Percentiles rank a stretch among this genome's conserved stretches.
These are phyloP conservation scores for Drosophila serrata DNA, from an alignment of 1,140 invertebrate species.

Conservation along the genomic window DNA sequence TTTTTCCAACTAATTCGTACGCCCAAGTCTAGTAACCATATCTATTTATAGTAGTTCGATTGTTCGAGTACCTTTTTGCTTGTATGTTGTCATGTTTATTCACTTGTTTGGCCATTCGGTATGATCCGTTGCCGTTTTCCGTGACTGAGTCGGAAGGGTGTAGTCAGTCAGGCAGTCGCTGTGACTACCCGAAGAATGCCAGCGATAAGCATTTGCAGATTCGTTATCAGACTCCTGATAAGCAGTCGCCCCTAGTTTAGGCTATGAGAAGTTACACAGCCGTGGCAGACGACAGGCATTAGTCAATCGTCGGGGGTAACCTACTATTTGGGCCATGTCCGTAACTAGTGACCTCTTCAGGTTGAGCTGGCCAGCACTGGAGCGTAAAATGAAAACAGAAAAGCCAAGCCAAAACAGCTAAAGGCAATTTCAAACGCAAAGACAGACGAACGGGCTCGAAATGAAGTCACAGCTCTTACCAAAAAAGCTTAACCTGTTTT, in stretches of 20 bases:
- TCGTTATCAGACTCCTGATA: slow-evolving; percentile 52
- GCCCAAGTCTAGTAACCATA: slow-evolving; percentile 6
- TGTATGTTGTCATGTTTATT: slow-evolving; percentile 27
- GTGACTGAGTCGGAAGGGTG: slow-evolving; percentile 4
- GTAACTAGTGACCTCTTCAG: slow-evolving; percentile 63
- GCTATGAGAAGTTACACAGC: slow-evolving; percentile 32
- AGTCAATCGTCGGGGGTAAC: slow-evolving; percentile 69
- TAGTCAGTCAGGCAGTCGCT: not conserved
- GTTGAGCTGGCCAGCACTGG: slow-evolving; percentile 61
- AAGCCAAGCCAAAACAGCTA: slow-evolving; percentile 28
- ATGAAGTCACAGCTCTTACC: slow-evolving; percentile 74
- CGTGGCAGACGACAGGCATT: slow-evolving; percentile 28
- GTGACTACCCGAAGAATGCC: slow-evolving; percentile 23
- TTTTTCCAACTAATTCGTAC: not conserved
- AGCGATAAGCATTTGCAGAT: slow-evolving; percentile 40
- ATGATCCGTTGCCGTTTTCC: slow-evolving; percentile 18
- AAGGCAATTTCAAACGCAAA: slow-evolving; percentile 55
- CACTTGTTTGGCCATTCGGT: slow-evolving; percentile 15
- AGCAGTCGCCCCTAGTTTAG: slow-evolving; percentile 8
- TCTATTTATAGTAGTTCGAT: slow-evolving; percentile 36
- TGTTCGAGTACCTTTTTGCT: slow-evolving; percentile 6
- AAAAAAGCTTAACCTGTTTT: slow-evolving; percentile 81
- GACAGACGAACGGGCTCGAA: slow-evolving; percentile 56
- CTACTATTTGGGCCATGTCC: slow-evolving; percentile 63
- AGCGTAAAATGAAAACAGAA: slow-evolving; percentile 77